phyloP scores from a whole-genome alignment of 1,140 invertebrate genomes.

The Pseudomyrmex sp. region DNA sequence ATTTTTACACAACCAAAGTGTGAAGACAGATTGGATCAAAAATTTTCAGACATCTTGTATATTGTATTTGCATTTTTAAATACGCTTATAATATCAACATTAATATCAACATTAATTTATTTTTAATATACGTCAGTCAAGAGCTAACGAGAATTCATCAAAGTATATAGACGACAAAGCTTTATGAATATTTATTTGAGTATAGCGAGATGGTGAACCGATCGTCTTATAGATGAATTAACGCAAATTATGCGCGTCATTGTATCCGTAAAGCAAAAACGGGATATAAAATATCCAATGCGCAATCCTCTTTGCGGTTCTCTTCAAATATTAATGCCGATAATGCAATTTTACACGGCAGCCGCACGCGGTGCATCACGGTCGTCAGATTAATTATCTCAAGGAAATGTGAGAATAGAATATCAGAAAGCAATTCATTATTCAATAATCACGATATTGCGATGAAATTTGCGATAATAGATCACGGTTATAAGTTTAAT shows the following conservation, averaged over 20 bases:
- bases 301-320: neutral
- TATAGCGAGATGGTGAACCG: neutral
- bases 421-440: constrained; percentile 13
- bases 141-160: neutral
- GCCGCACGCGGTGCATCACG: neutral
- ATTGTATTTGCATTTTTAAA: constrained; percentile 32
- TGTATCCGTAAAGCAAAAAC: constrained; percentile 11
- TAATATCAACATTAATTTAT: constrained; percentile 19
- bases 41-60: neutral
- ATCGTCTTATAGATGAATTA: constrained; percentile 17
- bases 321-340: constrained; percentile 30
- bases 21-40: too few species aligned
- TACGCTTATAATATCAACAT: neutral
- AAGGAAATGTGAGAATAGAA: constrained; percentile 41
- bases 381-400: constrained; percentile 42
- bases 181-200: constrained; percentile 39
- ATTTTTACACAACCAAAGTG: too few species aligned
- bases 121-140: constrained; percentile 28
- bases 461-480: constrained; percentile 6
- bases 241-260: constrained; percentile 27
- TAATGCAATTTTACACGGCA: constrained; percentile 49
- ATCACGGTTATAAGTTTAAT: constrained; percentile 13
- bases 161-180: constrained; percentile 1
- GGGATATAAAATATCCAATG: constrained; percentile 18
- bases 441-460: constrained; percentile 5